These are phyloP conservation scores for Dicycla oo DNA, from an alignment of 2,888 invertebrate species.

Conservation along the genomic window DNA sequence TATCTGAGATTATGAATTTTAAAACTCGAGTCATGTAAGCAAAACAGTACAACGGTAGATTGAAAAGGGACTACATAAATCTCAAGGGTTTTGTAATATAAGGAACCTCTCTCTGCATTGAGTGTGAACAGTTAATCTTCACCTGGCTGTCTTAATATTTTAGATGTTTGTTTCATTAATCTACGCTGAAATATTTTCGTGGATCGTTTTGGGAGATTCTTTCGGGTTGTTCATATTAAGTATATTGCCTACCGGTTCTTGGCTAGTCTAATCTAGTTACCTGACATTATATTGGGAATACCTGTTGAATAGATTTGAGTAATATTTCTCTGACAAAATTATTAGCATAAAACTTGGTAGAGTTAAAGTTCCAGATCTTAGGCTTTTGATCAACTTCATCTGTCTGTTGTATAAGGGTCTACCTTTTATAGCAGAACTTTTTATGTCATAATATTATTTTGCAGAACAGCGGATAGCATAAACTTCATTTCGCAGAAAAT, in stretches of 20 bases:
- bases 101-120: slow-evolving; percentile 46
- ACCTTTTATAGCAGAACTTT: no score
- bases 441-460: no score
- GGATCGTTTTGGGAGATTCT: background rate
- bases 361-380: background rate
- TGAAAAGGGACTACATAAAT: slow-evolving; percentile 71
- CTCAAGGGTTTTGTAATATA: slow-evolving; percentile 62
- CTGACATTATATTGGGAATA: background rate
- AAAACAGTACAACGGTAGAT: slow-evolving; percentile 64
- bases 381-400: background rate
- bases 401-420: no score
- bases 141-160: slow-evolving; percentile 55
- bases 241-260: slow-evolving; percentile 2
- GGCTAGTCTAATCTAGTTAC: background rate
- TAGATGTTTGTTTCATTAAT: slow-evolving; percentile 30
- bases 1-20: slow-evolving; percentile 9
- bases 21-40: slow-evolving; percentile 67
- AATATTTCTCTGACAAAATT: background rate
- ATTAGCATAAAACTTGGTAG: background rate
- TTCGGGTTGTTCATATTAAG: background rate
- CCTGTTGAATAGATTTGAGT: background rate
- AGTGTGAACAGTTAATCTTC: slow-evolving; percentile 48
- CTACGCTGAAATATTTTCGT: slow-evolving; percentile 5
- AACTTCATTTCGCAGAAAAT: no score
- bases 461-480: no score